These are phyloP conservation scores for Stichodactyla mertensii DNA, from an alignment of 64 coral and sea anemone species.

Conservation along the genomic window DNA sequence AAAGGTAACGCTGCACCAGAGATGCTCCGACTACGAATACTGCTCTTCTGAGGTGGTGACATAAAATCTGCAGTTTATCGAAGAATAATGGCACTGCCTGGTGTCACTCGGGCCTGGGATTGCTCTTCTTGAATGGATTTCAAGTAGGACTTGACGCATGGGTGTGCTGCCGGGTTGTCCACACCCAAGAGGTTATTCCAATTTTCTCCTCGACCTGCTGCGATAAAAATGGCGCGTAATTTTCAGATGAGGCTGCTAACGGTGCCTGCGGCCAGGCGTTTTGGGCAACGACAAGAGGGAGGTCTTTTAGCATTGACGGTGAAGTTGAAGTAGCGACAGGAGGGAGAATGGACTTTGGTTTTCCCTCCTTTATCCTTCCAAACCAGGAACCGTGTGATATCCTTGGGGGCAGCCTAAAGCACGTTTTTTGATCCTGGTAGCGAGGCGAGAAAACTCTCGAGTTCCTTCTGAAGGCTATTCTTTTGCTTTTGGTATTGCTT, in stretches of 20 bases:
- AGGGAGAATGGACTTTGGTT: neutral
- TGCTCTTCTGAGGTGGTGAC: neutral
- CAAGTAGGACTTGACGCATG: constrained; percentile 10
- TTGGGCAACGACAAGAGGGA: constrained; percentile 9
- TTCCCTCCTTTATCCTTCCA: constrained; percentile 16
- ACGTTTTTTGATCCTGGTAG: neutral
- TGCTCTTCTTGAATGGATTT: constrained; percentile 33
- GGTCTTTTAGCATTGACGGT: neutral
- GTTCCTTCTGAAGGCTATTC: constrained; percentile 12
- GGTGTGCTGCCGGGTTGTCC: constrained; percentile 28
- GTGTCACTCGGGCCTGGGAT: constrained; percentile 6
- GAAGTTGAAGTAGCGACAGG: constrained; percentile 11
- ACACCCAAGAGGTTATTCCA: neutral
- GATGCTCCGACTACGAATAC: neutral
- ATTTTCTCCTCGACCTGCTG: neutral
- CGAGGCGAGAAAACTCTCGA: constrained; percentile 20
- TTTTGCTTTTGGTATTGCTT: constrained; percentile 1
- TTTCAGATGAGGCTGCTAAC: constrained; percentile 38
- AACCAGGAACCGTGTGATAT: constrained; percentile 9
- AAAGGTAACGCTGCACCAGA: constrained; percentile 1
- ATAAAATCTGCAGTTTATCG: constrained; percentile 23
- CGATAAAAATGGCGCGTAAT: constrained; percentile 31
- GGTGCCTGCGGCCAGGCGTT: constrained; percentile 12
- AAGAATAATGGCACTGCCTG: constrained; percentile 45
- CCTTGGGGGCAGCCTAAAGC: neutral